Evolutionary conservation across 2,888 invertebrate genomes (phyloP), one percentile per base, ranked within the genome.

Genomic region (Ypsolopha sequella): DNA sequence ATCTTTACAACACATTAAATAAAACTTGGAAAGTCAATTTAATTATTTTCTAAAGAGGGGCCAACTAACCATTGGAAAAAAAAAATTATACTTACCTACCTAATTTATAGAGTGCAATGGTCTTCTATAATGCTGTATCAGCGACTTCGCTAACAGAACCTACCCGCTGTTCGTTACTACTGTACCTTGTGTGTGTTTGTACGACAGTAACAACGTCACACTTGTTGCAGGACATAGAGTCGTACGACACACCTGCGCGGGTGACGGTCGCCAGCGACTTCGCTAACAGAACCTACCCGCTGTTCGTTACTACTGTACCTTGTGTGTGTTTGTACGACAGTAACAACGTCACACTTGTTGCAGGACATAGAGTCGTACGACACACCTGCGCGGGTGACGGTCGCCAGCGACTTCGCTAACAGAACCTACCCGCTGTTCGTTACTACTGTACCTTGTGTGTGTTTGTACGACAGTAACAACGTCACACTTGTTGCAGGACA

Each of bases 111-210:
- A n/a, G n/a, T n/a, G n/a, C n/a, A n/a, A n/a, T n/a, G n/a, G n/a
- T n/a, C n/a, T n/a, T n/a, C n/a, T n/a, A n/a, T n/a, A n/a, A n/a
- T n/a, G n/a, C n/a, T n/a, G n/a, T n/a, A n/a, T n/a, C 0, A 85
- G 88, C 54, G 65, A 73, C 14, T 73, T 87, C 52, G 89, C 91
- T 0, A 88, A 85, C 49, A 65, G 75, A 36, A 81, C 87, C 0
- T 88, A 86, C 56, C 94, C 95, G 0, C 73, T 94, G 6, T 88
- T 94, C 58, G 88, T 95, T n/a, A n/a, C n/a, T n/a, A n/a, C n/a
- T n/a, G n/a, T n/a, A n/a, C n/a, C n/a, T n/a, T n/a, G n/a, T n/a
- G n/a, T n/a, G n/a, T n/a, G n/a, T n/a, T n/a, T n/a, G n/a, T n/a
- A n/a, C n/a, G n/a, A 41, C 36, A 41, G 51, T 14, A 44, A n/a